Evolutionary conservation across 2,888 invertebrate genomes (phyloP).

Genomic region (Steromphala cineraria): DNA sequence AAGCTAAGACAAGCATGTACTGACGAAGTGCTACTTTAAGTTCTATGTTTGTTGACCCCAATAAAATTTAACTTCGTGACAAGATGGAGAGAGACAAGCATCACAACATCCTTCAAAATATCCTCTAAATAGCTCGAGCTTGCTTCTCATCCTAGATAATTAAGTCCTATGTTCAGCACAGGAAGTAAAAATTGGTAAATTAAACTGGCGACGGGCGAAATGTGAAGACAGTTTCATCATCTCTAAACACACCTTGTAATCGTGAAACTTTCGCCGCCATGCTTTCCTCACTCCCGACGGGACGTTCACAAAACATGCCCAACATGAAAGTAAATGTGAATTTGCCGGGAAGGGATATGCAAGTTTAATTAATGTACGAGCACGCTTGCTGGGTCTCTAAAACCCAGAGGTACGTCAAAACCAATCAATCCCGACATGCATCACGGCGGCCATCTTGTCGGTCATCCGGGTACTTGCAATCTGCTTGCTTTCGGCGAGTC

Average conservation of each 20-base stretch:
- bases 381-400: background rate
- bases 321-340: background rate
- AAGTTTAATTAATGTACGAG: constrained; percentile 6
- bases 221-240: background rate
- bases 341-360: background rate
- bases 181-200: constrained; percentile 7
- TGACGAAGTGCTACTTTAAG: too few relatives aligned
- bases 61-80: too few relatives aligned
- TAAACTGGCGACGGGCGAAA: background rate
- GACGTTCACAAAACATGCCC: background rate
- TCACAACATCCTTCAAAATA: too few relatives aligned
- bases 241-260: background rate
- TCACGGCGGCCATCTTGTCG: background rate
- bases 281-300: background rate
- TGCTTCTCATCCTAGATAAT: too few relatives aligned
- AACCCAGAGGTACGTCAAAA: background rate
- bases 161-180: background rate
- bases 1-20: too few relatives aligned
- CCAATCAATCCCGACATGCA: constrained; percentile 10
- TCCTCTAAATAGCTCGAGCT: too few relatives aligned
- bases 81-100: too few relatives aligned
- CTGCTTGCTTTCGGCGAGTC: background rate
- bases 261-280: constrained; percentile 5
- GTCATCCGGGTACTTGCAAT: background rate
- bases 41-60: too few relatives aligned